Base-by-base conservation (phyloP, 2,888 invertebrate species). In the Sceliomorpha sp. region DNA sequence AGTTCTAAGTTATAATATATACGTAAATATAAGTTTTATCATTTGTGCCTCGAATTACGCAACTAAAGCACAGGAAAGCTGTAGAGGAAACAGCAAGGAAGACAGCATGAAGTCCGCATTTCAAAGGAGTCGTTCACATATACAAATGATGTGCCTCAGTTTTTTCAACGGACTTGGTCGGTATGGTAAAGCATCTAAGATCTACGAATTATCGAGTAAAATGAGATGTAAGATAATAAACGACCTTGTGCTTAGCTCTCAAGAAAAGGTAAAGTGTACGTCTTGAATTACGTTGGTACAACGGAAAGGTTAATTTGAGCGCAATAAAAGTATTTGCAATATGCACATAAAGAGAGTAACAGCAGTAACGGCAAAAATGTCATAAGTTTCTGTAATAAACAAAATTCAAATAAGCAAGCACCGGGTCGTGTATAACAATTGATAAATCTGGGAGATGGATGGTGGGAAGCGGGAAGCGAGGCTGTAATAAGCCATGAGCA, bases 41-140 rank as follows among this genome's bases (percentile, higher is more conserved):
- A 55, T 50, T 64, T 26, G 63, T 70, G 70, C 60, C 62, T 70
- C 58, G 66, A 55, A 58, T 66, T 73, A 79, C 79, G 82, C 82
- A 80, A 79, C 77, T 84, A 79, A 85, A 85, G 84, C 84, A 79
- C 78, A 74, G 80, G 81, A 82, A 83, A 84, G 85, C 85, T 68
- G 74, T 76, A 78, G 74, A 74, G 71, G 72, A 63, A 71, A 69
- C 60, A 67, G 74, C 74, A 24, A 67, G 63, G 67, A 78, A 67
- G 55, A 72, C 71, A 70, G 68, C 68, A 45, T 70, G 73, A 70
- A 60, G 59, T 73, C 58, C 55, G 45, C 40, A 47, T 45, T 44
- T 36, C 44, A 51, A 59, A 60, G 40, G 51, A 60, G 60, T 27
- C 31, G 58, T 64, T 73, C 36, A 55, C 58, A 66, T 69, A 48